These are phyloP conservation scores for Rhabdophis nuchalis DNA, from an alignment of 2,797 vertebrate genomes.

Conservation along the genomic window DNA sequence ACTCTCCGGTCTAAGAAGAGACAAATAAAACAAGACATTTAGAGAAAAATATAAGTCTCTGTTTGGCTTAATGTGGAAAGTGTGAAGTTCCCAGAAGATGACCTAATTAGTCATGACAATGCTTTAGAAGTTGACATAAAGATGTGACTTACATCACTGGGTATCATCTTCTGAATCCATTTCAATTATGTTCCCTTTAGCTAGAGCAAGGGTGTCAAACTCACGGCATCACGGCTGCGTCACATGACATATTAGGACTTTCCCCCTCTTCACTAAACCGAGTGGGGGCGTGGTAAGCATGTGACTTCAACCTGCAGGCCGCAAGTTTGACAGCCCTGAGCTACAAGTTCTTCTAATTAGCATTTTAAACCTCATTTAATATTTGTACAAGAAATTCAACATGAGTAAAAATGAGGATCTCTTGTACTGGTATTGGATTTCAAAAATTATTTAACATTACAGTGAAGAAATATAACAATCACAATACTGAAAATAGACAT, in stretches of 20 bases:
- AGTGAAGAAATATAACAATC: neutral
- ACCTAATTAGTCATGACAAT: no score
- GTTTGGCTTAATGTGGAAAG: constrained; percentile 47
- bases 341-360: constrained; percentile 50
- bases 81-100: no score
- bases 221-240: fast-evolving
- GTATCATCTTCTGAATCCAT: constrained; percentile 58
- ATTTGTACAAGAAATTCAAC: constrained; percentile 52
- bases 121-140: no score
- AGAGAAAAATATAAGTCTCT: constrained; percentile 53
- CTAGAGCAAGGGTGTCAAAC: constrained; percentile 27
- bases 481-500: neutral
- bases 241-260: no score
- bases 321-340: neutral
- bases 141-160: constrained; percentile 50
- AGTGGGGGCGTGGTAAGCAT: no score
- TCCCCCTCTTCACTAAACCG: no score
- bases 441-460: constrained; percentile 16
- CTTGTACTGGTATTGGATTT: constrained; percentile 13
- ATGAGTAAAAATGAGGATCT: neutral
- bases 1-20: constrained; percentile 57
- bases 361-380: constrained; percentile 32
- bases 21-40: constrained; percentile 55
- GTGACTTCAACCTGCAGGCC: no score
- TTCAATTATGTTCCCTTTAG: constrained; percentile 55